These are phyloP conservation scores for Microtus richardsoni DNA, from an alignment of 2,113 vertebrate genomes.

Conservation along the genomic window DNA sequence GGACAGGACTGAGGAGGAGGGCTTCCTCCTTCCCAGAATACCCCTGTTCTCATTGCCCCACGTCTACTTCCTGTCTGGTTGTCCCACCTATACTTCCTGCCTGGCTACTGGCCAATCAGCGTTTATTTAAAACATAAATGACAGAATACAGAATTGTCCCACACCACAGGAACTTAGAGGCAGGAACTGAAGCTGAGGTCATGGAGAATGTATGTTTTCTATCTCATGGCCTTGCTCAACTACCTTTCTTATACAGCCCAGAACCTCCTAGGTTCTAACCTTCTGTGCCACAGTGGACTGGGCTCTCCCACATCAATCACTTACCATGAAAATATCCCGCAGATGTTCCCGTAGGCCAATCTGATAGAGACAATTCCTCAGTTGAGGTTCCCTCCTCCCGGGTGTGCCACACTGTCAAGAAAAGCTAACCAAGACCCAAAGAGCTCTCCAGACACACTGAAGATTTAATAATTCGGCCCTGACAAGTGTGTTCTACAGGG, in stretches of 20 bases:
- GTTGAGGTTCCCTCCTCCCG: neutral
- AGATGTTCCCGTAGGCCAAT: neutral
- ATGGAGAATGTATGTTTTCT: neutral
- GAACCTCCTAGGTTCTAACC: neutral
- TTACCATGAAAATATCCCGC: neutral
- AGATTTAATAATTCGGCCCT: neutral
- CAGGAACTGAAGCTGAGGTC: neutral
- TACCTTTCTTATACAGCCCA: neutral
- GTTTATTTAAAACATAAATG: too few relatives aligned
- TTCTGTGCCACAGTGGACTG: neutral
- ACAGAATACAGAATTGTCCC: too few relatives aligned
- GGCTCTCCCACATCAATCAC: neutral
- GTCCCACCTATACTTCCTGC: too few relatives aligned
- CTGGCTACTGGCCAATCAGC: too few relatives aligned
- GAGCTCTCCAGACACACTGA: neutral
- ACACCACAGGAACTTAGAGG: neutral
- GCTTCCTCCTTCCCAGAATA: too few relatives aligned
- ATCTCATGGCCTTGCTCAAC: neutral
- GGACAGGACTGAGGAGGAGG: too few relatives aligned
- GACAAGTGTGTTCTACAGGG: neutral
- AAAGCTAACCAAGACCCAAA: neutral
- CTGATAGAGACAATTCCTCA: neutral
- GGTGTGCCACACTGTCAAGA: neutral
- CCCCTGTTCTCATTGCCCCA: too few relatives aligned
- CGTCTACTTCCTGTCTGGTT: too few relatives aligned